phyloP scores from a whole-genome alignment of 2,888 invertebrate species.

The Drosophila nr. perissopoda region DNA sequence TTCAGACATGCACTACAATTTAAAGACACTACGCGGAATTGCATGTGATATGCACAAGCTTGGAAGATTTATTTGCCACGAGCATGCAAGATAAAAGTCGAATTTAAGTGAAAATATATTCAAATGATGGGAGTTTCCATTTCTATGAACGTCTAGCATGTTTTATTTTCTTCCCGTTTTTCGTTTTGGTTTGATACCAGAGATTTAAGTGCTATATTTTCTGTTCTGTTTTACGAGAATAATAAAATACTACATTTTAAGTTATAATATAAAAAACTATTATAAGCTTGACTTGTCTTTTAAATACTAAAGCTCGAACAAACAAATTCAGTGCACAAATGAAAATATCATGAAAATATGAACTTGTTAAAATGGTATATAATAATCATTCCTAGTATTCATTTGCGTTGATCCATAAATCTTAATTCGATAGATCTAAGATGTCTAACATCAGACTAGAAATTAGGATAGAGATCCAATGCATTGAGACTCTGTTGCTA shows the following conservation, averaged over 20 bases:
- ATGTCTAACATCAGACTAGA: background rate
- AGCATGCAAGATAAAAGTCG: conserved; percentile 32
- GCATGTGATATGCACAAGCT: conserved; percentile 31
- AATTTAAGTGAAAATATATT: conserved; percentile 25
- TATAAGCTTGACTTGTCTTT: background rate
- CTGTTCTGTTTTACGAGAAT: background rate
- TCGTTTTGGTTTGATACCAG: background rate
- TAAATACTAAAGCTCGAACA: background rate
- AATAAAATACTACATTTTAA: background rate
- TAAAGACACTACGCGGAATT: conserved; percentile 20
- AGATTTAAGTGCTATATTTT: background rate
- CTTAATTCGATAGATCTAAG: background rate
- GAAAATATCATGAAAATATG: background rate
- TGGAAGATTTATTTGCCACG: conserved; percentile 48
- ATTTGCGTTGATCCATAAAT: background rate
- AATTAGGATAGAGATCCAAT: background rate
- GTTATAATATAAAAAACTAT: background rate
- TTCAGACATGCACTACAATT: conserved; percentile 42
- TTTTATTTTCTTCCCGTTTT: background rate
- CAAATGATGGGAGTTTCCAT: background rate
- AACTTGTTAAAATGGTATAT: background rate
- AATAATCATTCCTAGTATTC: background rate
- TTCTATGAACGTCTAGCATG: background rate
- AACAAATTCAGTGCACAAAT: too few relatives aligned
- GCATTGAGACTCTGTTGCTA: background rate